These are phyloP conservation scores for Ctenoplectra terminalis DNA, from an alignment of 1,140 invertebrate species.

Conservation along the genomic window DNA sequence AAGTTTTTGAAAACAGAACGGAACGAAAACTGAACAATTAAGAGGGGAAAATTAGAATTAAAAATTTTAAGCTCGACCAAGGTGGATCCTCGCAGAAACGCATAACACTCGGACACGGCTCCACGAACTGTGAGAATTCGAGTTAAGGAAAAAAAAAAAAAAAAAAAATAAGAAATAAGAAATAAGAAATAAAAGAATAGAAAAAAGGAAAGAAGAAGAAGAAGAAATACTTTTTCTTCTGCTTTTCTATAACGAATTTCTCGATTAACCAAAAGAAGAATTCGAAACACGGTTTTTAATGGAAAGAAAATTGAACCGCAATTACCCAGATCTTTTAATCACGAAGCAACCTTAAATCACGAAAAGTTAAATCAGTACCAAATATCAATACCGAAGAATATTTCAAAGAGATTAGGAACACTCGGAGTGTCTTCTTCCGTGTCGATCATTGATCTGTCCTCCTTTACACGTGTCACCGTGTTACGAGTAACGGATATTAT, in stretches of 20 bases:
- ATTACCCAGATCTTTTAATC: too few species aligned
- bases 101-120: background rate
- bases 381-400: too few species aligned
- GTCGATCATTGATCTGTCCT: background rate
- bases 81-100: background rate
- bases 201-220: background rate
- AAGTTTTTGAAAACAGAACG: conserved; percentile 36
- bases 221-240: background rate
- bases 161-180: background rate
- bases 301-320: background rate
- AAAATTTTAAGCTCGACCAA: conserved; percentile 22
- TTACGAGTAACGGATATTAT: conserved; percentile 76
- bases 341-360: too few species aligned
- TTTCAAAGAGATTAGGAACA: too few species aligned
- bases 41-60: conserved; percentile 42
- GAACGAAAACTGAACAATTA: conserved; percentile 24
- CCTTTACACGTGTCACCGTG: conserved; percentile 66
- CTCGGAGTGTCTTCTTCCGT: too few species aligned
- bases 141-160: background rate
- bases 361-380: too few species aligned
- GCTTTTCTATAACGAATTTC: background rate
- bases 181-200: too few species aligned
- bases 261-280: background rate
- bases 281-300: background rate
- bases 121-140: background rate